phyloP scores from a whole-genome alignment of 2,888 invertebrate genomes.

The Nowickia ferox region DNA sequence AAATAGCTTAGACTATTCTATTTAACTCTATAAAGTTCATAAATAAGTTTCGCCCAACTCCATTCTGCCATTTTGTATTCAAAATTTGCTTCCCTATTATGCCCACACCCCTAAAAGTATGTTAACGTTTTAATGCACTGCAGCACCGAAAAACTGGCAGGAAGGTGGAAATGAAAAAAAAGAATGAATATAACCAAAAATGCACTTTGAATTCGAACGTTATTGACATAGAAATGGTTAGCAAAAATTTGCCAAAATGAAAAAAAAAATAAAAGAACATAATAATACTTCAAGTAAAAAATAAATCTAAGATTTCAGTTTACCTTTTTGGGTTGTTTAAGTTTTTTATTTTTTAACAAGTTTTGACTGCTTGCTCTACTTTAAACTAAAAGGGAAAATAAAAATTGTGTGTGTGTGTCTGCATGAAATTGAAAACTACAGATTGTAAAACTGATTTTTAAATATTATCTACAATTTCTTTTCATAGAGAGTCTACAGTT shows the following conservation, averaged over 20 bases:
- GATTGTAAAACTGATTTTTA: conserved; percentile 34
- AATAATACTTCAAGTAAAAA: conserved; percentile 26
- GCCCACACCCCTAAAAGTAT: neutral
- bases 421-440: neutral
- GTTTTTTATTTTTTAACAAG: conserved; percentile 4
- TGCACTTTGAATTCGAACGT: conserved; percentile 55
- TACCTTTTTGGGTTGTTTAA: conserved; percentile 41
- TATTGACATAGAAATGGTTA: conserved; percentile 59
- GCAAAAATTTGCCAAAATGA: conserved; percentile 18
- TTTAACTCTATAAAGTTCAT: conserved; percentile 14
- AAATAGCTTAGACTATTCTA: neutral
- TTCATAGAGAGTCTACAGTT: neutral
- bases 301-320: conserved; percentile 42
- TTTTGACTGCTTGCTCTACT: conserved; percentile 48
- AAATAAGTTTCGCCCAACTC: neutral
- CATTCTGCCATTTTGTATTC: neutral
- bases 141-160: neutral
- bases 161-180: neutral
- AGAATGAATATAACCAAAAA: conserved; percentile 12
- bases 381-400: conserved; percentile 1
- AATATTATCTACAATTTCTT: conserved; percentile 22
- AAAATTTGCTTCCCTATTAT: neutral
- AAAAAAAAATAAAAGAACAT: neutral
- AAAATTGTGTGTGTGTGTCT: neutral
- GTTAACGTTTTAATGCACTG: conserved; percentile 11